These are phyloP conservation scores for Phaethon lepturus DNA, from an alignment of 2,113 vertebrate genomes.

Conservation along the genomic window DNA sequence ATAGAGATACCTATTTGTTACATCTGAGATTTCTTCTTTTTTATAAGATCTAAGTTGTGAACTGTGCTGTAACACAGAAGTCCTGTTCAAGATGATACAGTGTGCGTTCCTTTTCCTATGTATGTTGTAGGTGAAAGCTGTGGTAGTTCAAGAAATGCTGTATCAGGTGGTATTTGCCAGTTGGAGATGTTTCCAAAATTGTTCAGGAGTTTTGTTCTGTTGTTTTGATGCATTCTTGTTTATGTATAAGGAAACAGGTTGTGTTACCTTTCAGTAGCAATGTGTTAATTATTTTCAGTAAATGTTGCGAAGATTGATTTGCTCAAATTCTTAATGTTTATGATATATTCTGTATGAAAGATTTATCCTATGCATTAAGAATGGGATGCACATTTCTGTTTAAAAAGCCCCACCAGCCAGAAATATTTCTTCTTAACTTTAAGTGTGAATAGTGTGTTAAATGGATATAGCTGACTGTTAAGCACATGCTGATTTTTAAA, in stretches of 20 bases:
- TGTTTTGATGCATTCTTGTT: neutral
- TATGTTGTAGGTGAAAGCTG: neutral
- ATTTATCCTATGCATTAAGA: neutral
- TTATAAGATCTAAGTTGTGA: neutral
- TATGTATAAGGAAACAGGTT: neutral
- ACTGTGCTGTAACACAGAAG: neutral
- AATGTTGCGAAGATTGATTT: neutral
- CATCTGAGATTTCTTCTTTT: neutral
- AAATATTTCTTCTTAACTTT: neutral
- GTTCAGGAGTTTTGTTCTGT: neutral
- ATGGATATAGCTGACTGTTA: neutral
- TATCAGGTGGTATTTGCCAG: neutral
- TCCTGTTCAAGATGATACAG: neutral
- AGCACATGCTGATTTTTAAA: neutral
- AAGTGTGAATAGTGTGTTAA: neutral
- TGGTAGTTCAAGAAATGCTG: neutral
- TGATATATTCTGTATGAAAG: neutral
- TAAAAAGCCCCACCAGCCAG: neutral
- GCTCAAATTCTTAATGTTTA: neutral
- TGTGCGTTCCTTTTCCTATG: neutral
- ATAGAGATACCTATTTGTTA: neutral
- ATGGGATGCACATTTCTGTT: neutral
- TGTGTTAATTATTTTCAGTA: neutral
- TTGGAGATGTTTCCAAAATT: neutral
- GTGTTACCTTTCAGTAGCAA: neutral